Evolutionary conservation across 2,888 invertebrate genomes (phyloP).

Genomic region (Diarsia rubi): DNA sequence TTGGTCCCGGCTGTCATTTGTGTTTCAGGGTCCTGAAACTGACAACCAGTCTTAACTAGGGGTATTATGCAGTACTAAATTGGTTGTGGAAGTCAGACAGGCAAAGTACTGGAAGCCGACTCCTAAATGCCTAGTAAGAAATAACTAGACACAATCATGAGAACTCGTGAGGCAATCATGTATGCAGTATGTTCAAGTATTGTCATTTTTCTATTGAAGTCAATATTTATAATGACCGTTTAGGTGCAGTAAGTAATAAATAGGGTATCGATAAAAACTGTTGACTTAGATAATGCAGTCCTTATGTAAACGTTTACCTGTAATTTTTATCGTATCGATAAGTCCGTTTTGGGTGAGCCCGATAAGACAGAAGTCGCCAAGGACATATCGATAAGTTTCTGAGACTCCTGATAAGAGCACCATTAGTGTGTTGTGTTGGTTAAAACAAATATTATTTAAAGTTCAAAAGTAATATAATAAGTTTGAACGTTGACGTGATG

Average conservation of each 20-base stretch:
- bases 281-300: slow-evolving; percentile 63
- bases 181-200: background rate
- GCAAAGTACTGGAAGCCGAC: too few species aligned
- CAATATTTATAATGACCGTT: slow-evolving; percentile 48
- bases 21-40: too few species aligned
- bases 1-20: too few species aligned
- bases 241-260: slow-evolving; percentile 52
- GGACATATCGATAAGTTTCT: slow-evolving; percentile 68
- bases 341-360: slow-evolving; percentile 66
- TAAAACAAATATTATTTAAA: slow-evolving; percentile 31
- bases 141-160: too few species aligned
- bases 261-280: slow-evolving; percentile 32
- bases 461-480: slow-evolving; percentile 10
- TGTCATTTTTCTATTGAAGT: slow-evolving; percentile 23
- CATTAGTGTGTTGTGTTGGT: slow-evolving; percentile 23
- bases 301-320: slow-evolving; percentile 56
- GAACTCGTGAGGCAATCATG: too few species aligned
- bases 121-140: too few species aligned
- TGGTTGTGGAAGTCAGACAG: too few species aligned
- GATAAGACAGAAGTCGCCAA: slow-evolving; percentile 71
- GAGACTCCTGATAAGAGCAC: slow-evolving; percentile 50
- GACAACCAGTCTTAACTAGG: too few species aligned
- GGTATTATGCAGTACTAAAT: too few species aligned
- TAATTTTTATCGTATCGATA: slow-evolving; percentile 63
- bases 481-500: background rate